phyloP scores from a whole-genome alignment of 2,113 vertebrate species.

The Mesoclemmys tuberculata region DNA sequence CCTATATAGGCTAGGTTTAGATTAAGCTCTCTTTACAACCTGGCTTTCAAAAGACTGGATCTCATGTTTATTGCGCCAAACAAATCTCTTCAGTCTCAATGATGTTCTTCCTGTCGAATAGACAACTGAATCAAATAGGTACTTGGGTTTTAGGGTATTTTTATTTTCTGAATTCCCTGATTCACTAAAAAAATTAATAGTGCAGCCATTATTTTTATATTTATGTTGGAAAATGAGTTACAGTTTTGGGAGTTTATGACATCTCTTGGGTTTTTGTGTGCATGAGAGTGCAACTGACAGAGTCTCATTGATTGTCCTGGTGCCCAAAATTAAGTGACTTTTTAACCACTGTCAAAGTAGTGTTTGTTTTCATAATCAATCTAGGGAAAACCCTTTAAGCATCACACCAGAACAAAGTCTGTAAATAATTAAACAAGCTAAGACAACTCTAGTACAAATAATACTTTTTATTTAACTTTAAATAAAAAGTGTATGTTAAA shows the following conservation, averaged over 20 bases:
- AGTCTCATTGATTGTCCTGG: not conserved
- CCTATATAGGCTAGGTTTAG: fast-evolving
- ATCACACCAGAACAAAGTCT: not conserved
- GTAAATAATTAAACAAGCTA: slow-evolving; percentile 11
- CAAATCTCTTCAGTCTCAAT: not conserved
- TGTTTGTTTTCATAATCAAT: slow-evolving; percentile 48
- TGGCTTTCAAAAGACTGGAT: not conserved
- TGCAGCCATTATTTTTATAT: not conserved
- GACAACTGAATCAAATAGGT: fast-evolving
- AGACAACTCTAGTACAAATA: not conserved
- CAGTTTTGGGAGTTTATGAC: fast-evolving
- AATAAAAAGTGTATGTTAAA: not conserved
- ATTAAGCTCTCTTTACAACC: fast-evolving
- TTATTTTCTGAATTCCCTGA: not conserved
- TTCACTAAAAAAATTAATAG: not conserved
- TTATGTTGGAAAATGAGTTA: not conserved
- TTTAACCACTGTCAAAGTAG: not conserved
- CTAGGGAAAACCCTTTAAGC: slow-evolving; percentile 21
- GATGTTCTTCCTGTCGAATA: not conserved
- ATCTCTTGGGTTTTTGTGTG: not conserved
- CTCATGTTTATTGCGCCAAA: not conserved
- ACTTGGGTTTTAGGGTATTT: not conserved
- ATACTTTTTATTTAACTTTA: not conserved
- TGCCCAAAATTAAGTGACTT: not conserved
- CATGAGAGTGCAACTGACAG: not conserved